phyloP scores from a whole-genome alignment of 2,797 vertebrate genomes.

The Cyprinella venusta region DNA sequence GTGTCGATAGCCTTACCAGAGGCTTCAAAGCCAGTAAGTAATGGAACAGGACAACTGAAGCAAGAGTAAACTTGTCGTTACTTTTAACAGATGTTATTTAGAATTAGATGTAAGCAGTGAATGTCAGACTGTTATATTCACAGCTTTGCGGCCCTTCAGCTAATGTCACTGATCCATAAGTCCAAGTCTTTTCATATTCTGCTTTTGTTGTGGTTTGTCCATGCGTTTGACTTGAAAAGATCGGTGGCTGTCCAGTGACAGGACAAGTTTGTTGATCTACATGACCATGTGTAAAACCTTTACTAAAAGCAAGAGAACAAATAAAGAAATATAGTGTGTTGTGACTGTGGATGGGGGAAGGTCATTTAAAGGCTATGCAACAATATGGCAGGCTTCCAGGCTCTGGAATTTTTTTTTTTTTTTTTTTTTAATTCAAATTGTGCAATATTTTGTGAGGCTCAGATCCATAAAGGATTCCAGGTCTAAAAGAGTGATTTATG shows the following conservation, averaged over 20 bases:
- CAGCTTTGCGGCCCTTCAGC: background rate
- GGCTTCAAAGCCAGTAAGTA: constrained; percentile 20
- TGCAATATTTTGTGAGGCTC: constrained; percentile 63
- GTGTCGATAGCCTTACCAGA: constrained; percentile 41
- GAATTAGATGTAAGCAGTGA: background rate
- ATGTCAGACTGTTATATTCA: constrained; percentile 20
- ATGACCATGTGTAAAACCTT: constrained; percentile 3
- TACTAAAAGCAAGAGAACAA: constrained; percentile 5
- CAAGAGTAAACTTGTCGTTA: background rate
- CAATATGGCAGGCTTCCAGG: constrained; percentile 29
- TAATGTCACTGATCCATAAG: background rate
- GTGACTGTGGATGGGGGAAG: constrained; percentile 17
- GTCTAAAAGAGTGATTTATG: constrained; percentile 49
- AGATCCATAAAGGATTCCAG: constrained; percentile 37
- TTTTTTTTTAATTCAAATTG: constrained; percentile 30
- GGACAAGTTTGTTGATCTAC: background rate
- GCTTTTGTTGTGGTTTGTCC: constrained; percentile 18
- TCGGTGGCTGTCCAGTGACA: background rate
- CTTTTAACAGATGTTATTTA: background rate
- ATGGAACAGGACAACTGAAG: background rate
- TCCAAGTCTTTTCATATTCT: constrained; percentile 17
- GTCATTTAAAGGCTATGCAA: constrained; percentile 60
- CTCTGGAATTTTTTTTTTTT: constrained; percentile 31
- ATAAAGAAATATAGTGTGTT: background rate
- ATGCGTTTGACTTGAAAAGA: background rate